A percentile compares a stretch with the other conserved stretches of the same genome.
phyloP scores from a whole-genome alignment of 1,140 invertebrate genomes.

The Drosophila grimshawi region DNA sequence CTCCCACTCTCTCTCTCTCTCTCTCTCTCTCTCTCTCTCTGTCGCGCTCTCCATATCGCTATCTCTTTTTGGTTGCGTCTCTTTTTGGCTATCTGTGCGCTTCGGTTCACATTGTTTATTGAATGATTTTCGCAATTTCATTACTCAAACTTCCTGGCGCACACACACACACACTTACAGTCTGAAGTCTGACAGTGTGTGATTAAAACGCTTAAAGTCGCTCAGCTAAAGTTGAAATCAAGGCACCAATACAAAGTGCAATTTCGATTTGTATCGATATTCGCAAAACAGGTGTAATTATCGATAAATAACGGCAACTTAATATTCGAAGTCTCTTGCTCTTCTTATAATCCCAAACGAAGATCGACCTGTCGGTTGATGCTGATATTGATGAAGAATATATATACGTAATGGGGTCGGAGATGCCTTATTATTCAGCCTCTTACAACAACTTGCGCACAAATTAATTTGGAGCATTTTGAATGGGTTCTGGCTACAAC shows the following conservation, averaged over 20 bases:
- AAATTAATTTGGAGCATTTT: too few species aligned
- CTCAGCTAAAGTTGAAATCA: not conserved
- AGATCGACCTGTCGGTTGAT: too few species aligned
- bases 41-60: not conserved
- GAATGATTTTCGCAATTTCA: slow-evolving; percentile 72
- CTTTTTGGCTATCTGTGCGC: not conserved
- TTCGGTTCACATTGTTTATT: slow-evolving; percentile 62
- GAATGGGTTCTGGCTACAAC: too few species aligned
- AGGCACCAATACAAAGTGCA: not conserved
- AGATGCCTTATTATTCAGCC: too few species aligned
- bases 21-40: not conserved
- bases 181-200: slow-evolving; percentile 13
- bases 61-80: not conserved
- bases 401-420: too few species aligned
- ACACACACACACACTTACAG: slow-evolving; percentile 9
- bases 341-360: too few species aligned
- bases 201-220: slow-evolving; percentile 56
- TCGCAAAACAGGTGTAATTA: too few species aligned
- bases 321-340: too few species aligned
- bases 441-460: too few species aligned
- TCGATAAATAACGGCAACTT: too few species aligned
- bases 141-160: slow-evolving; percentile 54
- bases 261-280: too few species aligned
- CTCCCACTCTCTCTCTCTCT: not conserved
- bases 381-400: too few species aligned